A percentile compares a stretch with the other conserved stretches of the same genome.
These are phyloP conservation scores for Anguilla japonica DNA, from an alignment of 2,113 vertebrate species.

Conservation along the genomic window DNA sequence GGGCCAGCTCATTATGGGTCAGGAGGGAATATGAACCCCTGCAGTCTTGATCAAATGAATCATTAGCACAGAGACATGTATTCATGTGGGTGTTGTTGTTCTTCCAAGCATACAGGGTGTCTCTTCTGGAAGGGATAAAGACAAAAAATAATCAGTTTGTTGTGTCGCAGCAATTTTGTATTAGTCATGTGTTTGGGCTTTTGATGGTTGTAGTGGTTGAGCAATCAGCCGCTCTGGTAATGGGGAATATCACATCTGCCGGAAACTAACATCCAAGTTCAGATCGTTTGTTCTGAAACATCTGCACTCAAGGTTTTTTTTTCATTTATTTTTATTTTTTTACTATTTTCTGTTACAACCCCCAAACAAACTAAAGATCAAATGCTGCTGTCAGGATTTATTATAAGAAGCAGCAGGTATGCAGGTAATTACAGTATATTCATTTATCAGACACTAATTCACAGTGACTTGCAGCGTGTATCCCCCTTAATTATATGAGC, in stretches of 20 bases:
- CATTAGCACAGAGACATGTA: too few relatives aligned
- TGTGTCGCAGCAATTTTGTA: not conserved
- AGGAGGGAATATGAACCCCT: too few relatives aligned
- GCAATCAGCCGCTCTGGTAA: not conserved
- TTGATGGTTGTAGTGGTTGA: slow-evolving; percentile 1
- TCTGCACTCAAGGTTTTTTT: not conserved
- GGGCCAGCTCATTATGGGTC: too few relatives aligned
- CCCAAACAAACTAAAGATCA: not conserved
- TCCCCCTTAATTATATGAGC: too few relatives aligned
- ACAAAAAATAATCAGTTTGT: not conserved
- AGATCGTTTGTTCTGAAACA: not conserved
- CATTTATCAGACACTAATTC: too few relatives aligned
- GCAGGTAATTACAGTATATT: not conserved
- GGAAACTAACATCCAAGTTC: not conserved
- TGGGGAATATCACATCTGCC: not conserved
- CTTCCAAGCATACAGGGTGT: not conserved
- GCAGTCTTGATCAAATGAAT: too few relatives aligned
- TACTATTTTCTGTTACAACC: not conserved
- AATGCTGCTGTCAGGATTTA: not conserved
- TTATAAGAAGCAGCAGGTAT: not conserved
- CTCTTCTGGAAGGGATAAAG: not conserved
- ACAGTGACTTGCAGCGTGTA: too few relatives aligned
- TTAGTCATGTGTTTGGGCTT: not conserved
- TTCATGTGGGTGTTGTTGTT: not conserved
- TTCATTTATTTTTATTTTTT: not conserved